Evolutionary conservation across 1,140 invertebrate species (phyloP), one percentile per base, ranked within the genome.

Genomic region (Platorchestia sp.): DNA sequence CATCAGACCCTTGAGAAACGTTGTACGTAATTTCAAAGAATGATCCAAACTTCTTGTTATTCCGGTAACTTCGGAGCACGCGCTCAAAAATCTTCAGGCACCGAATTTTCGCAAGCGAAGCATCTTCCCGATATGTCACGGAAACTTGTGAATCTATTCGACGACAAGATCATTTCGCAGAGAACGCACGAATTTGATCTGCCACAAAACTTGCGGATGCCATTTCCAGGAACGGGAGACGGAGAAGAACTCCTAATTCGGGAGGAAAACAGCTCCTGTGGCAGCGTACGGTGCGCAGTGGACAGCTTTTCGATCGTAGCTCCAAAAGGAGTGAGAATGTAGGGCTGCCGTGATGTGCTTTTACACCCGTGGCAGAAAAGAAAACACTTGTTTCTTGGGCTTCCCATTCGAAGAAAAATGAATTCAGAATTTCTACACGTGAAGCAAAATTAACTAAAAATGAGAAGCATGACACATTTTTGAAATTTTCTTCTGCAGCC

Each of bases 171-270:
- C 87, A 90, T 90, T 90, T 90, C 41, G 87, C 87, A 90, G 87
- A 90, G 87, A 90, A 43, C 87, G 87, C 41, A 44, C 87, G 87
- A 90, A 90, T 90, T 45, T 90, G 87, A 90, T 22, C 22, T 90
- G 87, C 87, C 87, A 90, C 87, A 90, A 90, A 90, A 90, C 87
- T 90, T 90, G 87, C 87, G 27, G 87, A 90, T 90, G 87, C 44
- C 87, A 90, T 90, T 90, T 90, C 44, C 87, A 90, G 41, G 87
- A 90, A 44, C 19, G 87, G 41, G 87, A 90, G 41, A 44, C 87
- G 87, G 36, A 6, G 87, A 42, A 90, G 87, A 75, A 75, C 59
- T 75, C 59, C 87, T 90, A 90, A 90, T 90, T 90, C 87, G 87
- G 41, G 87, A 90, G 87, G 87, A 90, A 44, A 90, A 90, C 87